These are phyloP conservation scores for Adoxophyes honmai DNA, from an alignment of 1,140 invertebrate genomes.

Conservation along the genomic window DNA sequence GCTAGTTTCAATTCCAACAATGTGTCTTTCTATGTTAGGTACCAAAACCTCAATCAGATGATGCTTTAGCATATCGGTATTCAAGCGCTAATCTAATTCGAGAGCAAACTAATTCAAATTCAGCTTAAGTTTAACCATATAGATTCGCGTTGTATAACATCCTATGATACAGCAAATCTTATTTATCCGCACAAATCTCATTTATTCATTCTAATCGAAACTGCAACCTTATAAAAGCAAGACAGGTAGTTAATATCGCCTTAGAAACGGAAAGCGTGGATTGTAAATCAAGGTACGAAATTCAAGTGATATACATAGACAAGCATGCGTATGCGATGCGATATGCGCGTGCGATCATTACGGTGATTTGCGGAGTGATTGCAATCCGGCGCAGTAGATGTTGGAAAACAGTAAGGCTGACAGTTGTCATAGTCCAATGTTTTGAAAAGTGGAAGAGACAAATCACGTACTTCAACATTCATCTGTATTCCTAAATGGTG, in stretches of 20 bases:
- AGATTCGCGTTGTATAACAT: background rate
- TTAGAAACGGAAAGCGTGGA: slow-evolving; percentile 5
- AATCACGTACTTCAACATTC: no score
- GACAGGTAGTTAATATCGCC: background rate
- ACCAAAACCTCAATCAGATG: no score
- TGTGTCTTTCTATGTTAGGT: no score
- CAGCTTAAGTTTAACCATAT: no score
- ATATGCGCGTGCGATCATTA: slow-evolving; percentile 14
- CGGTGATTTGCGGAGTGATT: slow-evolving; percentile 18
- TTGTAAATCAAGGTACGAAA: slow-evolving; percentile 14
- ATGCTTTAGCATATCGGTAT: no score
- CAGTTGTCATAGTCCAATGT: no score
- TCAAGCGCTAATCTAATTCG: no score
- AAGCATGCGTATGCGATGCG: slow-evolving; percentile 12
- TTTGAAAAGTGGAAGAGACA: no score
- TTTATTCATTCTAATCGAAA: background rate
- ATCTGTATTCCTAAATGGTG: no score
- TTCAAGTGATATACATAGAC: slow-evolving; percentile 6
- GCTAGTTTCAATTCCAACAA: no score
- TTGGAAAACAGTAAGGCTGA: no score
- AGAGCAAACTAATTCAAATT: no score
- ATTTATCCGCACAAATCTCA: slow-evolving; percentile 6
- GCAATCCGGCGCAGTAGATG: slow-evolving; percentile 1
- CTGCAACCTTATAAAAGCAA: background rate
- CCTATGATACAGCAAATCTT: background rate